A percentile compares a stretch with the other conserved stretches of the same genome.
phyloP scores from a whole-genome alignment of 2,113 vertebrate species.

The Thamnaconus septentrionalis region DNA sequence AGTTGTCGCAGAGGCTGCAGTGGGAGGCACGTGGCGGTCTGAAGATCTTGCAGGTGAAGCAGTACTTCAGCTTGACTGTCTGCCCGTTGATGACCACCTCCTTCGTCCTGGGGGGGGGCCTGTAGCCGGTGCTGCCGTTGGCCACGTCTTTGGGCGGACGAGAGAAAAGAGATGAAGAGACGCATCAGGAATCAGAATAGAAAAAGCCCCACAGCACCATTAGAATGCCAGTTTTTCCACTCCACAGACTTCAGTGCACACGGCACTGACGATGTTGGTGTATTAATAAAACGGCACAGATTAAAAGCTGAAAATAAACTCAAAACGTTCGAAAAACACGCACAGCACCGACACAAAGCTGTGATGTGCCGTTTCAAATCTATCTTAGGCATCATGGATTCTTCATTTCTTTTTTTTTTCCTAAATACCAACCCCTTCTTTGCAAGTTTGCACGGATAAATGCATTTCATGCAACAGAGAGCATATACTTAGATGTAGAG shows the following conservation, averaged over 20 bases:
- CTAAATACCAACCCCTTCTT: not conserved
- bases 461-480: not conserved
- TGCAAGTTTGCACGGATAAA: not conserved
- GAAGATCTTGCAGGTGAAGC: constrained; percentile 99
- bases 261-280: not conserved
- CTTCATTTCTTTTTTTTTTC: too few relatives aligned
- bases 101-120: constrained; percentile 94
- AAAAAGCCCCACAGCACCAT: not conserved
- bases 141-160: constrained; percentile 88
- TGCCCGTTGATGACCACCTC: constrained; percentile 96
- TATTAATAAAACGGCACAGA: not conserved
- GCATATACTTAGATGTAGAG: not conserved
- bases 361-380: too few relatives aligned
- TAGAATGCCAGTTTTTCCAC: not conserved
- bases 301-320: too few relatives aligned
- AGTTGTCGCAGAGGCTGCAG: constrained; percentile 99
- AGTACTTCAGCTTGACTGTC: constrained; percentile 96
- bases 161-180: constrained; percentile 16
- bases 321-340: too few relatives aligned
- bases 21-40: constrained; percentile 96
- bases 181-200: not conserved
- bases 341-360: too few relatives aligned
- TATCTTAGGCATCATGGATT: too few relatives aligned
- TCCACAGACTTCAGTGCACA: not conserved
- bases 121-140: constrained; percentile 92